Evolutionary conservation across 2,113 vertebrate genomes (phyloP).

Genomic region (Lutjanus erythropterus): DNA sequence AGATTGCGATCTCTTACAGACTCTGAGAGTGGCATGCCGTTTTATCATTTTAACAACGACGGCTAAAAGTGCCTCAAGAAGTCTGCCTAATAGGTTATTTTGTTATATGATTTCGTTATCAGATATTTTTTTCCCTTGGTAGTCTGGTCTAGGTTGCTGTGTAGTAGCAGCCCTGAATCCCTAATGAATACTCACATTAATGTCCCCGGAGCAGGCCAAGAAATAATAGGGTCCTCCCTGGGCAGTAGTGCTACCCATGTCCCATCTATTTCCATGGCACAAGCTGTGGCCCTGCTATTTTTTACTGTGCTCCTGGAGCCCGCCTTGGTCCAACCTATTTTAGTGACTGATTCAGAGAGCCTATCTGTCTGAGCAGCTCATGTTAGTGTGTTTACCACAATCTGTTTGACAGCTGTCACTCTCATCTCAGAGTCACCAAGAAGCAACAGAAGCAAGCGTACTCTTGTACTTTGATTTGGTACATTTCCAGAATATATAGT

Average conservation of each 20-base stretch:
- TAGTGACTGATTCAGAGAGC: constrained; percentile 17
- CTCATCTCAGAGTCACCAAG: neutral
- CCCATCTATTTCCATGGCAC: constrained; percentile 62
- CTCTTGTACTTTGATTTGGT: neutral
- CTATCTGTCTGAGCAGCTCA: constrained; percentile 15
- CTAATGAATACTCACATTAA: constrained; percentile 80
- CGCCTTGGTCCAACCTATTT: constrained; percentile 7
- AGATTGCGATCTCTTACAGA: constrained; percentile 82
- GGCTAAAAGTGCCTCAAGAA: constrained; percentile 83
- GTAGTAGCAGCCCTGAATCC: constrained; percentile 74
- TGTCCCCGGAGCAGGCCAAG: constrained; percentile 66
- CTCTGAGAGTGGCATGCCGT: constrained; percentile 80
- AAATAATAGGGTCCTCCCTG: constrained; percentile 78
- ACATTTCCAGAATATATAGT: neutral
- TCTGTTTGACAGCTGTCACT: constrained; percentile 37
- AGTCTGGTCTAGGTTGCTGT: constrained; percentile 66
- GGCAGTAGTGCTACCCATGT: constrained; percentile 54
- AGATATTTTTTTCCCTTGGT: constrained; percentile 71
- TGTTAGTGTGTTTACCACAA: constrained; percentile 14
- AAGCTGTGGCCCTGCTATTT: constrained; percentile 59
- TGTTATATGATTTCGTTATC: constrained; percentile 84
- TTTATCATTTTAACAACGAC: constrained; percentile 86
- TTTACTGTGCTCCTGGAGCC: constrained; percentile 13
- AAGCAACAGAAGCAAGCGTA: neutral
- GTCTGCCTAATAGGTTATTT: constrained; percentile 84